Base-by-base conservation (phyloP, 2,888 invertebrate species). In the Dryocosmus kuriphilus region DNA sequence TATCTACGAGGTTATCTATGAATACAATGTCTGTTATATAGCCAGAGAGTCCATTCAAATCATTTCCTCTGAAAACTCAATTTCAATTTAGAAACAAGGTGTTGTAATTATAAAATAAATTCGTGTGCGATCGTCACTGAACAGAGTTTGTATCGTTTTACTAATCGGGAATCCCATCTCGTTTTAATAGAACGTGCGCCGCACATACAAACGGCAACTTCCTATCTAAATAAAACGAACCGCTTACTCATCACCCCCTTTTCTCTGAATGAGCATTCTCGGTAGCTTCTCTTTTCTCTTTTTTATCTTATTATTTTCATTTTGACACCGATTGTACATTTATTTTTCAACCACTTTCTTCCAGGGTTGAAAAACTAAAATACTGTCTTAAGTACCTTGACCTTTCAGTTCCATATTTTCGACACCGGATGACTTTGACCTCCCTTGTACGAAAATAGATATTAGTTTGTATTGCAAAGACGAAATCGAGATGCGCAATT, bases 131-230 rank as follows among this genome's bases (percentile, higher is more conserved):
- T 22, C 30, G 30, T 14, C 30, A 78, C 84, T 27, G 71, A 76
- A 46, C 77, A 82, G 83, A 80, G 81, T 79, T 83, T 82, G 79
- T 63, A 71, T 46, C 67, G 73, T 63, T 41, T 41, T 79, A 82
- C 83, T 80, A 61, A 82, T 78, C 79, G 78, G 62, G 67, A 79
- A 79, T 80, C 65, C 82, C 81, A 77, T 76, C 71, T 77, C 79
- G 73, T 71, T 65, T 62, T 38, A 77, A 73, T 60, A 41, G 77
- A 76, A 83, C 81, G 81, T 82, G 84, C 80, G 84, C 80, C 79
- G 57, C 75, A 83, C 78, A 81, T 82, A 51, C n/a, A 32, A 71
- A 71, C 51, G 30, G 30, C 46, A 46, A 55, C 74, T 74, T 74
- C 57, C 74, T 30, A 46, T 74, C 74, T 61, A 30, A 24, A 61